Evolutionary conservation across 2,113 vertebrate species (phyloP), one percentile per base, ranked within the genome.

Genomic region (Planiliza haematocheilus): DNA sequence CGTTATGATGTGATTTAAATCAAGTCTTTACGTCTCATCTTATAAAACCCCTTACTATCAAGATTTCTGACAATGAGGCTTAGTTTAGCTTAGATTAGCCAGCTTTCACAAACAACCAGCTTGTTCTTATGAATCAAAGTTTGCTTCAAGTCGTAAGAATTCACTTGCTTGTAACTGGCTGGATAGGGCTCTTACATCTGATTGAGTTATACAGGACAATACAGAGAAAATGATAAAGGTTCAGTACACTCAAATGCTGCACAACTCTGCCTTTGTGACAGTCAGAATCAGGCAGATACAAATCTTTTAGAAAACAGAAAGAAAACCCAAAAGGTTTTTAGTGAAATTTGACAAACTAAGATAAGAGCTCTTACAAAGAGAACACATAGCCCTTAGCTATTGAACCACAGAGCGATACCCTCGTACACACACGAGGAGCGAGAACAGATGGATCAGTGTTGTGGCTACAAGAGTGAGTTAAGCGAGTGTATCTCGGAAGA

Each of bases 381-480:
- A 86, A 89, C 77, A 85, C 70, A 65, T 49, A 83, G 63, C 73
- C 77, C 55, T 49, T 16, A 81, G 57, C 77, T 63, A 57, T 24
- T 16, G 2, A 45, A 46, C 49, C 48, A 18, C 16, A 7, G n/a
- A 51, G 49, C 53, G 24, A 30, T 59, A 37, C 57, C 8, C 10
- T 20, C 75, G 13, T 41, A 64, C 24, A 51, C 65, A 77, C 64
- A 62, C 38, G 48, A 10, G 39, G 70, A 59, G 1, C 17, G 36
- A 60, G 66, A 71, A 84, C 75, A 87, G 85, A 86, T 20, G 74
- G 75, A 62, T 41, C 53, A 62, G 68, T 92, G 91, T 93, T 93
- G 84, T 91, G 88, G 78, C 89, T 89, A 85, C 65, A 56, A 53
- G 67, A 89, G 76, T 70, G 83, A 86, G 83, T 81, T 85, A 84